A percentile compares a stretch with the other conserved stretches of the same genome.
Conservation (phyloP, 2,888 invertebrate genomes). For the Megalurothrips usitatus region DNA sequence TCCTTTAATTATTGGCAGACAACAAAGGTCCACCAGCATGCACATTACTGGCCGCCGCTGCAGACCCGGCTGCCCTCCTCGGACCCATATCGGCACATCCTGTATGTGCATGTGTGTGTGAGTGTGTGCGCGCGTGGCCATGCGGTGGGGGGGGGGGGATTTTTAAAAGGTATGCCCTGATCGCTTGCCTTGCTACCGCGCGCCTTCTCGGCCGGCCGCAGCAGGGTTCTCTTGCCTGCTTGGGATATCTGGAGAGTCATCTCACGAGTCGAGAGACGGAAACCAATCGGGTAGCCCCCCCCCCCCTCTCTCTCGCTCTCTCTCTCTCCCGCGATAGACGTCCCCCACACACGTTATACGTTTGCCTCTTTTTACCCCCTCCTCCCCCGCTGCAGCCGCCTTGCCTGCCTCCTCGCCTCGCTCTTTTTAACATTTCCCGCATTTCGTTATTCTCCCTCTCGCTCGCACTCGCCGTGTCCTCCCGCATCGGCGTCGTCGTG, state of each 20-base stretch:
- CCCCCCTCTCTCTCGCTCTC: no score
- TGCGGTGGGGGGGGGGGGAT: no score
- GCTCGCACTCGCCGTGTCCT: background rate
- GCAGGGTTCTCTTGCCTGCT: background rate
- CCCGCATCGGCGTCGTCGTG: background rate
- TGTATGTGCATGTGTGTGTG: background rate
- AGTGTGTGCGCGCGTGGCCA: no score
- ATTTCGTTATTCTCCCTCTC: background rate
- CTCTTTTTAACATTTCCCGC: no score
- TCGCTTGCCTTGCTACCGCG: background rate
- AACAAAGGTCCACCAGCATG: background rate
- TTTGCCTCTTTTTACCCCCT: slow-evolving; percentile 5
- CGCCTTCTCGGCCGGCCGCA: no score
- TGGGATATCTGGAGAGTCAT: slow-evolving; percentile 1
- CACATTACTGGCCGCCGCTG: background rate
- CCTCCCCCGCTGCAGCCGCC: background rate
- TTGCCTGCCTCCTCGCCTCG: no score
- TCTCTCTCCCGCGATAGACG: background rate
- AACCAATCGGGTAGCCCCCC: no score
- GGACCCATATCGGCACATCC: background rate
- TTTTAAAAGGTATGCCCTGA: background rate
- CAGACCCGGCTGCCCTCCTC: background rate
- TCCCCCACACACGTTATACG: background rate
- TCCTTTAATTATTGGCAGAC: background rate
- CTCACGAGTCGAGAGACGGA: background rate